phyloP scores from a whole-genome alignment of 1,140 invertebrate genomes.

The Agrypnia vestita region DNA sequence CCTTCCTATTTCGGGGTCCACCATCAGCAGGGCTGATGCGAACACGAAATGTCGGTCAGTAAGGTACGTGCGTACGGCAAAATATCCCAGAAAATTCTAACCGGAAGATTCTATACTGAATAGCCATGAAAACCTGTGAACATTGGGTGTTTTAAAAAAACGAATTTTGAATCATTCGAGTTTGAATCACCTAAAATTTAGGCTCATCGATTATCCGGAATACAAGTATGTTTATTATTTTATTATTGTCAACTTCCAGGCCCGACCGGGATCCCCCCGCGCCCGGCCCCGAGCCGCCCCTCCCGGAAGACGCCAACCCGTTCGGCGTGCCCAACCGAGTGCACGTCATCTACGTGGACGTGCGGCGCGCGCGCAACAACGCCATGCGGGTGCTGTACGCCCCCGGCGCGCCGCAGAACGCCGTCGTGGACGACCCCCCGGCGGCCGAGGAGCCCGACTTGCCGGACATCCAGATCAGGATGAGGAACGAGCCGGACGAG shows the following conservation, averaged over 20 bases:
- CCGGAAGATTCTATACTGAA: too few species aligned
- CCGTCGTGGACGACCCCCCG: not conserved
- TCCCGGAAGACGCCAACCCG: constrained; percentile 32
- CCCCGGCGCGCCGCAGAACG: constrained; percentile 25
- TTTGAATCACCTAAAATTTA: too few species aligned
- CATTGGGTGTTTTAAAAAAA: too few species aligned
- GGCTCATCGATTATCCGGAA: too few species aligned
- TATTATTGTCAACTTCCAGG: not conserved
- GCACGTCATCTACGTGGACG: constrained; percentile 48
- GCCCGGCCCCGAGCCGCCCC: not conserved
- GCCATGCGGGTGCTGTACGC: constrained; percentile 31
- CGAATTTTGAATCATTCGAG: too few species aligned
- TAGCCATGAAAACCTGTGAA: too few species aligned
- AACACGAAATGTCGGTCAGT: too few species aligned
- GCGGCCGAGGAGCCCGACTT: not conserved
- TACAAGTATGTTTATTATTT: too few species aligned
- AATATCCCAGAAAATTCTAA: too few species aligned
- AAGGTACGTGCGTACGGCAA: too few species aligned
- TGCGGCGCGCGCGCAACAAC: constrained; percentile 26
- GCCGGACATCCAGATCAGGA: constrained; percentile 26
- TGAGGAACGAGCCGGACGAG: constrained; percentile 8
- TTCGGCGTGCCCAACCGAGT: constrained; percentile 47
- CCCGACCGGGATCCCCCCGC: not conserved
- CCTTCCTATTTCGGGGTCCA: too few species aligned
- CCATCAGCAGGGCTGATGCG: too few species aligned